Evolutionary conservation across 2,113 vertebrate species (phyloP).

Genomic region (Oreochromis tanganicae): DNA sequence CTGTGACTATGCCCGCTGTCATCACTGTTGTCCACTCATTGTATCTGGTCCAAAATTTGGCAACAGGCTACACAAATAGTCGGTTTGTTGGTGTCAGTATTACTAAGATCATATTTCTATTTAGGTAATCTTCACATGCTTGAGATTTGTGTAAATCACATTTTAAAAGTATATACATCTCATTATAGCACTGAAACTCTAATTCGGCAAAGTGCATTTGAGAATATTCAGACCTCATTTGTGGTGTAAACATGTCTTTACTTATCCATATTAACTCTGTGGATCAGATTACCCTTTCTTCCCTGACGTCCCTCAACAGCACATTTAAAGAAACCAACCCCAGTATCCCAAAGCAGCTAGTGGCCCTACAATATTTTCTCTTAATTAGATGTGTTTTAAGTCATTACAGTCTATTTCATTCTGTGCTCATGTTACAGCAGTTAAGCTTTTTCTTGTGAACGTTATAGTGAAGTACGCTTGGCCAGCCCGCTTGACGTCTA

Average conservation of each 20-base stretch:
- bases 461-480: slow-evolving; percentile 39
- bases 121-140: slow-evolving; percentile 70
- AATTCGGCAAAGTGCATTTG: slow-evolving; percentile 65
- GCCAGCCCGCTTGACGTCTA: slow-evolving; percentile 56
- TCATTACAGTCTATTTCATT: slow-evolving; percentile 66
- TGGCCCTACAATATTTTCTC: slow-evolving; percentile 66
- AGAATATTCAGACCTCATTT: slow-evolving; percentile 75
- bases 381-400: slow-evolving; percentile 74
- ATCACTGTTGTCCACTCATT: slow-evolving; percentile 3
- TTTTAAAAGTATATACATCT: slow-evolving; percentile 66
- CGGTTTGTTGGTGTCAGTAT: slow-evolving; percentile 19
- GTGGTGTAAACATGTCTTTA: slow-evolving; percentile 77
- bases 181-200: slow-evolving; percentile 66
- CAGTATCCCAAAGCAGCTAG: slow-evolving; percentile 54
- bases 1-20: not conserved
- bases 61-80: slow-evolving; percentile 27
- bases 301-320: slow-evolving; percentile 30
- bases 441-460: slow-evolving; percentile 46
- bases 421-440: slow-evolving; percentile 59
- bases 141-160: slow-evolving; percentile 73
- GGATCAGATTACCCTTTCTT: slow-evolving; percentile 64
- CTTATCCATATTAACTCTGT: slow-evolving; percentile 73
- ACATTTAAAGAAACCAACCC: slow-evolving; percentile 47
- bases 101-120: slow-evolving; percentile 59
- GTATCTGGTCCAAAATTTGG: slow-evolving; percentile 27